Conservation (phyloP, 2,113 vertebrate species). For the Amphilophus citrinellus region DNA sequence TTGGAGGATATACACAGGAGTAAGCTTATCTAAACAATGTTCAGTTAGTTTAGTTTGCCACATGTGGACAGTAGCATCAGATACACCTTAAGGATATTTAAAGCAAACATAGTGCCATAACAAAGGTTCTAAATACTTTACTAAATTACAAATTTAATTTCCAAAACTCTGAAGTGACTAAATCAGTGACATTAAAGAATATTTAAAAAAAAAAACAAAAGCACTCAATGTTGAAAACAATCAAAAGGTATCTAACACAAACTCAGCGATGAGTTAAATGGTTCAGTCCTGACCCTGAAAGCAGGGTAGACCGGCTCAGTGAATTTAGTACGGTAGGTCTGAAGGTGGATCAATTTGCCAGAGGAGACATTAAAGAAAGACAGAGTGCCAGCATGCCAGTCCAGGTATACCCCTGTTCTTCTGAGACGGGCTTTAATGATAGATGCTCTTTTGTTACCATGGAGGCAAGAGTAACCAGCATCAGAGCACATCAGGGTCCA, state of each 20-base stretch:
- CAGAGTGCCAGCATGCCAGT: slow-evolving; percentile 31
- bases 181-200: no score
- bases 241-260: not conserved
- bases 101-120: no score
- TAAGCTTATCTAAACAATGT: no score
- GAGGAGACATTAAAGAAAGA: slow-evolving; percentile 22
- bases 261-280: slow-evolving; percentile 23
- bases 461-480: not conserved
- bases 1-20: no score
- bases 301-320: slow-evolving; percentile 47
- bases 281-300: slow-evolving; percentile 19
- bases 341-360: not conserved
- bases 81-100: no score
- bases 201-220: no score
- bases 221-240: no score
- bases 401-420: slow-evolving; percentile 51
- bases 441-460: not conserved
- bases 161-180: no score
- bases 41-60: no score
- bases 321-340: slow-evolving; percentile 43
- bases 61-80: no score
- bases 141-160: no score
- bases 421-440: fast-evolving
- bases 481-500: slow-evolving; percentile 45
- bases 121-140: no score